Evolutionary conservation across 2,113 vertebrate species (phyloP).

Genomic region (Abramis brama): DNA sequence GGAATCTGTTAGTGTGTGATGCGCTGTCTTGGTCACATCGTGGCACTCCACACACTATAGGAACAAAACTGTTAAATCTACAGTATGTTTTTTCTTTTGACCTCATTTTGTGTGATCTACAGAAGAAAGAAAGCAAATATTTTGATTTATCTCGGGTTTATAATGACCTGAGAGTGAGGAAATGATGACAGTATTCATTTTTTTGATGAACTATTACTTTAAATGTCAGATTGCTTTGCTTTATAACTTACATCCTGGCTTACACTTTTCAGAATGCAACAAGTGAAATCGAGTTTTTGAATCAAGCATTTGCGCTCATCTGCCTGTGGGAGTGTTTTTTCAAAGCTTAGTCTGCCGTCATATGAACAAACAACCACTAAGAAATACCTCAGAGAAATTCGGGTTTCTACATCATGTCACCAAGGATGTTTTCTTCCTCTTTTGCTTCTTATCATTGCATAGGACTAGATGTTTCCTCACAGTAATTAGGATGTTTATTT

Average conservation of each 20-base stretch:
- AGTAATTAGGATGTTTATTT: constrained; percentile 63
- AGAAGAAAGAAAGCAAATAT: too few relatives aligned
- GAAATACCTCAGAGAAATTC: not conserved
- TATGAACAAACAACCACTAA: not conserved
- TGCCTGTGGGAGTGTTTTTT: not conserved
- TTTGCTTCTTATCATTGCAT: not conserved
- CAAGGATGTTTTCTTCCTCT: constrained; percentile 7
- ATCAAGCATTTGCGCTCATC: not conserved
- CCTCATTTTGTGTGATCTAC: too few relatives aligned
- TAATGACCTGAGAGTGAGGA: not conserved
- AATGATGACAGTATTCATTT: not conserved
- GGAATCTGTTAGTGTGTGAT: too few relatives aligned
- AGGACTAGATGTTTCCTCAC: constrained; percentile 1
- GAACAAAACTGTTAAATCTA: too few relatives aligned
- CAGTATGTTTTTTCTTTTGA: too few relatives aligned
- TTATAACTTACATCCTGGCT: not conserved
- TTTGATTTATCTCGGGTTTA: too few relatives aligned
- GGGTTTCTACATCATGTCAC: not conserved
- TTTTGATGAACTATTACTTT: not conserved
- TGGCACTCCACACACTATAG: too few relatives aligned
- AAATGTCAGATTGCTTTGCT: not conserved
- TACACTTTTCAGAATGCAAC: not conserved
- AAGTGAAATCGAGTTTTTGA: not conserved
- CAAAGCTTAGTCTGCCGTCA: too few relatives aligned
- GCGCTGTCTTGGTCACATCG: too few relatives aligned